Evolutionary conservation across 2,888 invertebrate genomes (phyloP).

Genomic region (Eilema depressum): DNA sequence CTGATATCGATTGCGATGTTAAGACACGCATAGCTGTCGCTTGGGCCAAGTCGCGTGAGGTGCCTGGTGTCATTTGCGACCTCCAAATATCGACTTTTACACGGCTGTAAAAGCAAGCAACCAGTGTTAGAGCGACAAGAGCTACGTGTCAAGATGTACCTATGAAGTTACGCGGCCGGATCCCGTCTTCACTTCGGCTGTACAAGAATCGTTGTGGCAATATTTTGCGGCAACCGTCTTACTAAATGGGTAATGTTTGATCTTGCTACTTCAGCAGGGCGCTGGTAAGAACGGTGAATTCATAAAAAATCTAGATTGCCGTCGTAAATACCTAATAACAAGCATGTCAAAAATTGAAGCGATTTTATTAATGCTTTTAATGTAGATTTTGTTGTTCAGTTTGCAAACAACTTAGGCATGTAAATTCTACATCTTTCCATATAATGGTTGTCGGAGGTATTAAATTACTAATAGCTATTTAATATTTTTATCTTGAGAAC

Average conservation of each 20-base stretch:
- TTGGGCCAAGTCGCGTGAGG: background rate
- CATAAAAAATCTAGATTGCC: too few relatives aligned
- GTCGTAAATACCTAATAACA: too few relatives aligned
- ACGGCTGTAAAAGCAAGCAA: background rate
- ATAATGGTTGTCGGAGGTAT: background rate
- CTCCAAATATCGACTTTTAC: background rate
- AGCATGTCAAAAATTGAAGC: too few relatives aligned
- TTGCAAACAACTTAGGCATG: background rate
- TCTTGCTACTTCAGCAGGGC: background rate
- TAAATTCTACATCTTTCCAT: background rate
- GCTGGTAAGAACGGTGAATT: background rate
- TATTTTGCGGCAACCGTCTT: too few relatives aligned
- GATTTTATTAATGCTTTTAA: too few relatives aligned
- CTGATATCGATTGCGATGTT: background rate
- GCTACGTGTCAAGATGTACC: background rate
- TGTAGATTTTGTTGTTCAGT: too few relatives aligned
- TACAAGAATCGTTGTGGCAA: background rate
- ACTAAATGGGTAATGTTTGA: background rate
- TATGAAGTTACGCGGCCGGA: background rate
- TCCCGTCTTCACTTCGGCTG: background rate
- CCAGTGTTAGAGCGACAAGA: background rate
- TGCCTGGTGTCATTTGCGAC: background rate
- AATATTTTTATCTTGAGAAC: background rate
- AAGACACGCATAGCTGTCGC: background rate
- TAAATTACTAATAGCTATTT: background rate